phyloP scores from a whole-genome alignment of 1,140 invertebrate genomes.

The Cryptotermes secundus region DNA sequence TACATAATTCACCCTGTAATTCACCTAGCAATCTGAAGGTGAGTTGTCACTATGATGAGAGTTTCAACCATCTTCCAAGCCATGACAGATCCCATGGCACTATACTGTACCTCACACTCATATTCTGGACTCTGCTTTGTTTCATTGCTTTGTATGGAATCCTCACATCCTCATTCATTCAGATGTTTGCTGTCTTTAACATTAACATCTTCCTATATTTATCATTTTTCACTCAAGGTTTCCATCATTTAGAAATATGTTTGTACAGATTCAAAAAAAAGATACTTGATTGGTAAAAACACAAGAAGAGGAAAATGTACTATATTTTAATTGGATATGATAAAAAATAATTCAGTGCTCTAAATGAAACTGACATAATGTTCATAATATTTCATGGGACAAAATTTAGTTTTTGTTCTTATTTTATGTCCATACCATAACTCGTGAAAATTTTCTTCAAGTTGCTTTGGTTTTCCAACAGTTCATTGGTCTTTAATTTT shows the following conservation, averaged over 20 bases:
- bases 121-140: constrained; percentile 23
- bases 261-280: constrained; percentile 18
- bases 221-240: constrained; percentile 26
- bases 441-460: too few relatives aligned
- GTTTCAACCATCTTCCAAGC: background rate
- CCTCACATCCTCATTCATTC: background rate
- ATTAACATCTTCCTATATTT: background rate
- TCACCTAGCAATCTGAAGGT: background rate
- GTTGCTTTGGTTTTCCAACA: too few relatives aligned
- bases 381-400: too few relatives aligned
- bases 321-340: too few relatives aligned
- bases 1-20: too few relatives aligned
- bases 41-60: background rate
- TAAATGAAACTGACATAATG: too few relatives aligned
- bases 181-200: background rate
- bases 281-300: background rate
- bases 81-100: background rate
- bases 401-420: too few relatives aligned
- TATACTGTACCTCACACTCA: background rate
- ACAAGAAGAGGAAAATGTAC: background rate
- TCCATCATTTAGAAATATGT: constrained; percentile 27
- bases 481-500: too few relatives aligned
- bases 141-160: background rate
- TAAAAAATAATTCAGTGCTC: too few relatives aligned
- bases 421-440: too few relatives aligned